Percentiles rank a stretch among this genome's conserved stretches.
Conservation (phyloP, 2,797 vertebrate species). For the Sebastes flavidus region DNA sequence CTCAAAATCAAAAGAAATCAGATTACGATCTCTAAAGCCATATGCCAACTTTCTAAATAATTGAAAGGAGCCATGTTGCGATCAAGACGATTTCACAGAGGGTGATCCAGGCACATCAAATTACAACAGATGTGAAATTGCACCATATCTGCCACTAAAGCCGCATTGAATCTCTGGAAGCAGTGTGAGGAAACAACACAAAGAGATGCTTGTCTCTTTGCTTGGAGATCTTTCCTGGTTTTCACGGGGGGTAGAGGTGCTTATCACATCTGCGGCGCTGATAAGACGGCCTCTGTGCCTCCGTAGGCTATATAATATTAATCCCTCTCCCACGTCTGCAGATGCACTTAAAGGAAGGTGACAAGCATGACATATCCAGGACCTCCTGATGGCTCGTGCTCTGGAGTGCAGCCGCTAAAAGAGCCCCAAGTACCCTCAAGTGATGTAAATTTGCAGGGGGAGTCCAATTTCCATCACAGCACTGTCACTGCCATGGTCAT, state of each 20-base stretch:
- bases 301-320: slow-evolving; percentile 88
- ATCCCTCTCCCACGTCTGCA: slow-evolving; percentile 84
- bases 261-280: slow-evolving; percentile 81
- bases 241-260: slow-evolving; percentile 75
- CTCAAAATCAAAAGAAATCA: slow-evolving; percentile 72
- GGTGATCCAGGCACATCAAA: slow-evolving; percentile 78
- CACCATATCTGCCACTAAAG: slow-evolving; percentile 74
- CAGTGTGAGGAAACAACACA: slow-evolving; percentile 69
- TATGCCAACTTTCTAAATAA: slow-evolving; percentile 80
- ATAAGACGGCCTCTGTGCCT: slow-evolving; percentile 81
- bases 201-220: slow-evolving; percentile 79
- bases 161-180: slow-evolving; percentile 70
- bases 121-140: slow-evolving; percentile 83
- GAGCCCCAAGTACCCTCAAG: slow-evolving; percentile 84
- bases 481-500: slow-evolving; percentile 84
- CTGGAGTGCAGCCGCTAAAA: slow-evolving; percentile 81
- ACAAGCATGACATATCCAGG: slow-evolving; percentile 88
- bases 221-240: slow-evolving; percentile 76
- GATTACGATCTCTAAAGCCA: slow-evolving; percentile 75
- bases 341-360: slow-evolving; percentile 87
- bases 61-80: slow-evolving; percentile 77
- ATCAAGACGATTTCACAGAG: slow-evolving; percentile 81
- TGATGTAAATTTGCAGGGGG: slow-evolving; percentile 84
- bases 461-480: slow-evolving; percentile 83
- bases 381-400: slow-evolving; percentile 86